phyloP scores from a whole-genome alignment of 1,140 invertebrate species.

The Orius laevigatus region DNA sequence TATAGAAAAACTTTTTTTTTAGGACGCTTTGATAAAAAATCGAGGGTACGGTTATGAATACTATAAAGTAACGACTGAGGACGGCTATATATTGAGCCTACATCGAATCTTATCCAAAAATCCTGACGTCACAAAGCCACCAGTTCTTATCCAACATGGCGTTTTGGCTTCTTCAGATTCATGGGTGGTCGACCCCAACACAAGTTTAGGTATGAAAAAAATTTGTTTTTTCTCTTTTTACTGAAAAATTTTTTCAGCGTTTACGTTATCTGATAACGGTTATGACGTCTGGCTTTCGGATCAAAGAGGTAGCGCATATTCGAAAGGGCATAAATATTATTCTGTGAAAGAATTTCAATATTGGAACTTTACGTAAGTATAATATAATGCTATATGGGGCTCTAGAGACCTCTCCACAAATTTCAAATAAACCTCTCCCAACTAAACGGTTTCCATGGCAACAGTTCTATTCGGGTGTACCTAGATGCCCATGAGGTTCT shows the following conservation, averaged over 20 bases:
- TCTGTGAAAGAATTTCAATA: conserved; percentile 22
- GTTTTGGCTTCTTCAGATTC: conserved; percentile 33
- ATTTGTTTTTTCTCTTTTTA: not conserved
- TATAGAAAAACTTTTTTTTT: too few relatives aligned
- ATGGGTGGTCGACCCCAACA: conserved; percentile 28
- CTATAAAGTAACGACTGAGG: conserved; percentile 35
- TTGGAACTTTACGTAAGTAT: conserved; percentile 34
- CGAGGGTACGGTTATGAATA: conserved; percentile 17
- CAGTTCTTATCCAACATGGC: conserved; percentile 38
- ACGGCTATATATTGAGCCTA: conserved; percentile 39
- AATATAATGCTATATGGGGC: not conserved
- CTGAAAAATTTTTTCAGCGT: conserved; percentile 27
- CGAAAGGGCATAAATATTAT: conserved; percentile 26
- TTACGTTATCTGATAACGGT: conserved; percentile 37
- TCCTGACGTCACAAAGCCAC: conserved; percentile 27
- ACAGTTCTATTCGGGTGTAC: not conserved
- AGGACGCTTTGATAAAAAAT: conserved; percentile 16
- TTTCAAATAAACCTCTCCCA: not conserved
- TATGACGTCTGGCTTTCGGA: conserved; percentile 60
- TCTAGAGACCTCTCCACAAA: not conserved
- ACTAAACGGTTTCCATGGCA: not conserved
- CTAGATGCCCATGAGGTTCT: not conserved
- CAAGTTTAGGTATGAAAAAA: too few relatives aligned
- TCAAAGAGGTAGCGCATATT: conserved; percentile 45
- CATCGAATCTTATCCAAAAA: conserved; percentile 30